Base-by-base conservation (phyloP, 1,140 invertebrate genomes). In the Physella acuta region DNA sequence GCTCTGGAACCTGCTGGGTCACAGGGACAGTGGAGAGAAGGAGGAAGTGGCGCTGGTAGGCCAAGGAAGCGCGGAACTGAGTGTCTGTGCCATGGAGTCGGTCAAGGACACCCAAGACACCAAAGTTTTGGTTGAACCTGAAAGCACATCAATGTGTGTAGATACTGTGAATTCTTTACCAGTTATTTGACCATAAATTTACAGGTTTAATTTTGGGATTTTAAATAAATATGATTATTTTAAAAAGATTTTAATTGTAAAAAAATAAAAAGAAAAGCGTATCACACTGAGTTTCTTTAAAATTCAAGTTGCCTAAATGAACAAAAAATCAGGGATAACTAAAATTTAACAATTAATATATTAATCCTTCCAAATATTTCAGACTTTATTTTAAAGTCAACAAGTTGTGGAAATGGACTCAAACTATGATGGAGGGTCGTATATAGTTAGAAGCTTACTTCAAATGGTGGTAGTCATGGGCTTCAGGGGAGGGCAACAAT, bases 401-500 rank as follows among this genome's bases (percentile, higher is more conserved):
- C n/a, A n/a, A n/a, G n/a, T n/a, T n/a, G n/a, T n/a, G n/a, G n/a
- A n/a, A n/a, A n/a, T n/a, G n/a, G n/a, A n/a, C n/a, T n/a, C n/a
- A n/a, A n/a, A n/a, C n/a, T n/a, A n/a, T n/a, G n/a, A n/a, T n/a
- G n/a, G n/a, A n/a, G n/a, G n/a, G n/a, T n/a, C n/a, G n/a, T 55
- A 24, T 30, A 24, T 55, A 55, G 24, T 30, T 14, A 36, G n/a
- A 63, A 20, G 52, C 62, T 64, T 37, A 64, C 62, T 64, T 64
- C 3, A 52, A 49, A 83, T 95, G 94, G 84, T 95, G 94, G 82
- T 92, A 95, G 85, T 95, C 94, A 79, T 95, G 94, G 1, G 92
- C 91, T 85, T 95, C 93, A n/a, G 93, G 92, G 31, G 92, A 94
- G 8, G 92, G 91, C 77, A 94, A 90, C 77, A 94, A 92, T 0